Evolutionary conservation across 2,888 invertebrate species (phyloP), one percentile per base, ranked within the genome.

Genomic region (Xiphydria camelus): DNA sequence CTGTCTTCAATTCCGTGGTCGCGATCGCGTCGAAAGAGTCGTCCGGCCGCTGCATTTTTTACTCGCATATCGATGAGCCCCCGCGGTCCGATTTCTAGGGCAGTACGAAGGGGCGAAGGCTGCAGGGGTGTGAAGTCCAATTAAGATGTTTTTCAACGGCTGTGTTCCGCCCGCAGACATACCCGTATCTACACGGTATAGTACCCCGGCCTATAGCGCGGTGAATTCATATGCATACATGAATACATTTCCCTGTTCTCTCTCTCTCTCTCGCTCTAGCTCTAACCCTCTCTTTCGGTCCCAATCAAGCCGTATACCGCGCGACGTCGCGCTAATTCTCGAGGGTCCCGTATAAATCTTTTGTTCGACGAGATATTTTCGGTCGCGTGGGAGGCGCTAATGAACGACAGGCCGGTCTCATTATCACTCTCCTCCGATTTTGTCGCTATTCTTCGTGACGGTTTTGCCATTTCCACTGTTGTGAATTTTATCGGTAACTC

Each of bases 151-250:
- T 66, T 64, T 66, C 61, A 59, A 53, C 54, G 50, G 22, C 42
- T 43, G 49, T 54, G 43, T 57, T 51, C 53, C 49, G 52, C 47
- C 52, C 43, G 47, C 51, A 61, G 56, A 53, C 62, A 61, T 63
- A 55, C 57, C 49, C 57, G 57, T 59, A 58, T 55, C 52, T 57
- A 51, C 53, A 44, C 57, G 53, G 49, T 55, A 49, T 48, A 26
- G 43, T 46, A 49, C 45, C 41, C 50, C 10, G 21, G 22, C 23
- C 37, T 34, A n/a, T n/a, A n/a, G n/a, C n/a, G n/a, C n/a, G 47
- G 58, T 57, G 72, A 73, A 72, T 73, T 70, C 72, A 71, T 73
- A 73, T 73, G 72, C 73, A 73, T 73, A 72, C 64, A 73, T 73
- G 72, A 73, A 73, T 73, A 73, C 63, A 73, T 73, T 73, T 69